Evolutionary conservation across 2,888 invertebrate genomes (phyloP), one percentile per base, ranked within the genome.

Genomic region (Diploptera punctata): DNA sequence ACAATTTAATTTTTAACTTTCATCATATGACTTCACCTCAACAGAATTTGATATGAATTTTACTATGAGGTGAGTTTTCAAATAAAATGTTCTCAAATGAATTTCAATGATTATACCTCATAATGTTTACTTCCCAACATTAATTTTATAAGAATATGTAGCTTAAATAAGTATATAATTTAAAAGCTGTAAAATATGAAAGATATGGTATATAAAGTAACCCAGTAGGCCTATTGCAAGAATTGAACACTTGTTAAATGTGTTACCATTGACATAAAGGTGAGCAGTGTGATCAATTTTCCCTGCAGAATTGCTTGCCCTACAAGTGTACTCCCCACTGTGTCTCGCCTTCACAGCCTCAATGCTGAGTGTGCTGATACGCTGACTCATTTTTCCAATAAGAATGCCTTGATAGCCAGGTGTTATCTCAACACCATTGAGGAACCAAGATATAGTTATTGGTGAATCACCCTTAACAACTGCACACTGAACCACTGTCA

Each of bases 401-500:
- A 88, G 86, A 79, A 89, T 84, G 80, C 89, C 88, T 78, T 86
- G 82, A 78, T 87, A 84, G 72, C 84, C 85, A 79, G 86, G 85
- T 82, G 75, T 86, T 86, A 81, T 85, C 82, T 77, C 88, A 85
- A 81, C 77, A 7, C 82, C 83, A 76, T 93, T 91, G 81, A 92
- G 90, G 79, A 87, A 88, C 94, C 94, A 95, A 67, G 86, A 87
- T 73, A 95, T 90, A 76, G 87, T 87, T 73, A 95, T 86, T 67
- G 93, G 93, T 75, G 86, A 82, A 80, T 93, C 92, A 70, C 92
- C 91, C 82, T 90, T 89, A 60, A 86, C 86, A 75, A 89, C 86
- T 77, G 88, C 86, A 83, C 91, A 91, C 74, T 81, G 84, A 77
- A 90, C 85, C 76, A 88, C 88, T 75, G 88, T 86, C 77, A 88